phyloP scores from a whole-genome alignment of 2,888 invertebrate species.

The Dryadula phaetusa region DNA sequence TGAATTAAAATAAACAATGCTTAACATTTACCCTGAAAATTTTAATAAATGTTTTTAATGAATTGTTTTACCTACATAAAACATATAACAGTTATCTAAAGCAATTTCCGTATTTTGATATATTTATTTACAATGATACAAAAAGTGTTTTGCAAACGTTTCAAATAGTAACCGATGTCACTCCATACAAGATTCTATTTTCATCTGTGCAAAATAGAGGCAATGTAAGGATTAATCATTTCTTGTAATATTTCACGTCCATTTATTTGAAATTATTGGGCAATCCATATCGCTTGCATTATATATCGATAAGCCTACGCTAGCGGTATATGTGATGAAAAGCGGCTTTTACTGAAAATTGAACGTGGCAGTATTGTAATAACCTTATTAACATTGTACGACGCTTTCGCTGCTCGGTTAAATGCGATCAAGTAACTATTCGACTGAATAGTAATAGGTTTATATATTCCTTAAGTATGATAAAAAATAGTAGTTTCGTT shows the following conservation, averaged over 20 bases:
- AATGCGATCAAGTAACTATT: neutral
- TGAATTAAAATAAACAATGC: too few species aligned
- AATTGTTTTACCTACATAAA: too few species aligned
- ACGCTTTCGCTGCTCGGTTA: neutral
- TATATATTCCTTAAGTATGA: too few species aligned
- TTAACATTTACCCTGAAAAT: too few species aligned
- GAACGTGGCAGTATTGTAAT: slow-evolving; percentile 4
- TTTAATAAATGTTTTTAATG: too few species aligned
- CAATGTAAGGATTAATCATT: neutral
- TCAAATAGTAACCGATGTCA: neutral
- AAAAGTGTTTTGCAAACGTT: neutral
- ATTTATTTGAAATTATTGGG: slow-evolving; percentile 5
- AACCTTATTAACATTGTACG: slow-evolving; percentile 12
- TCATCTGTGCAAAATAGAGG: neutral
- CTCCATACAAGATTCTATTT: neutral
- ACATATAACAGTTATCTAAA: too few species aligned
- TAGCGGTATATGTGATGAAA: slow-evolving; percentile 16
- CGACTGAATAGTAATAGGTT: neutral
- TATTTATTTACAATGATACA: neutral
- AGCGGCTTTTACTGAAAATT: slow-evolving; percentile 23
- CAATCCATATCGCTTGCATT: slow-evolving; percentile 16
- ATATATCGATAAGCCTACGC: slow-evolving; percentile 19
- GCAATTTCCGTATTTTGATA: too few species aligned
- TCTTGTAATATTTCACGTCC: neutral
- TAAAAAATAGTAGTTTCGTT: too few species aligned